phyloP scores from a whole-genome alignment of 2,113 vertebrate genomes.

The Parus major region DNA sequence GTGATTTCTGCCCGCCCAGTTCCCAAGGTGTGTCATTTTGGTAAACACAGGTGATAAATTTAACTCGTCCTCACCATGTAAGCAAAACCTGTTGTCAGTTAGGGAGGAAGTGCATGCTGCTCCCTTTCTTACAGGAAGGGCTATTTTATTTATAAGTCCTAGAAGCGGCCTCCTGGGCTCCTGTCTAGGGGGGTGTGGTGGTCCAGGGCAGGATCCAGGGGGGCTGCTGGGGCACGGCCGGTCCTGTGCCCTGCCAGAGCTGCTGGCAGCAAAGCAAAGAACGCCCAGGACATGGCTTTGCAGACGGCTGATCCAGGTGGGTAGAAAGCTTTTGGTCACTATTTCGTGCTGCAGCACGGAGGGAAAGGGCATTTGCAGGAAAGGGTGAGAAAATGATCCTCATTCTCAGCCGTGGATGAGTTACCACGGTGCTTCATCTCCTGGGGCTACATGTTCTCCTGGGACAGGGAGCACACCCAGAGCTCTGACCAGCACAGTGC shows the following conservation, averaged over 20 bases:
- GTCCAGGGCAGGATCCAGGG: background rate
- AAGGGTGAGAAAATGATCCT: background rate
- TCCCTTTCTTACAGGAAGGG: background rate
- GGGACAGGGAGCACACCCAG: fast-evolving
- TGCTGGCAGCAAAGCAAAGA: fast-evolving
- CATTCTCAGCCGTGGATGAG: fast-evolving
- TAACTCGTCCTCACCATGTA: background rate
- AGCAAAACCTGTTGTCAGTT: background rate
- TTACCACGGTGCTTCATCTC: fast-evolving
- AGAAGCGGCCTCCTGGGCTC: background rate
- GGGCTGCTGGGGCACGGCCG: background rate
- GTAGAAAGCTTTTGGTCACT: background rate
- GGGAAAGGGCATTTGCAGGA: background rate
- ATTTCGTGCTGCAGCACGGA: fast-evolving
- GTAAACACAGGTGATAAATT: background rate
- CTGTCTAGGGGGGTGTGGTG: background rate
- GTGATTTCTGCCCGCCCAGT: background rate
- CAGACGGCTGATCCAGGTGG: background rate
- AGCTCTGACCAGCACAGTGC: background rate
- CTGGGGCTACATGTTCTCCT: fast-evolving
- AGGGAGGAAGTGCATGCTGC: background rate
- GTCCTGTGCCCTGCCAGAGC: fast-evolving
- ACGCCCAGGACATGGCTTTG: fast-evolving
- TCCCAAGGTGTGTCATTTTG: background rate
- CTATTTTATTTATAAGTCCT: background rate